These are phyloP conservation scores for Desmophyllum pertusum DNA, from an alignment of 92 coral and sea anemone species.

Conservation along the genomic window DNA sequence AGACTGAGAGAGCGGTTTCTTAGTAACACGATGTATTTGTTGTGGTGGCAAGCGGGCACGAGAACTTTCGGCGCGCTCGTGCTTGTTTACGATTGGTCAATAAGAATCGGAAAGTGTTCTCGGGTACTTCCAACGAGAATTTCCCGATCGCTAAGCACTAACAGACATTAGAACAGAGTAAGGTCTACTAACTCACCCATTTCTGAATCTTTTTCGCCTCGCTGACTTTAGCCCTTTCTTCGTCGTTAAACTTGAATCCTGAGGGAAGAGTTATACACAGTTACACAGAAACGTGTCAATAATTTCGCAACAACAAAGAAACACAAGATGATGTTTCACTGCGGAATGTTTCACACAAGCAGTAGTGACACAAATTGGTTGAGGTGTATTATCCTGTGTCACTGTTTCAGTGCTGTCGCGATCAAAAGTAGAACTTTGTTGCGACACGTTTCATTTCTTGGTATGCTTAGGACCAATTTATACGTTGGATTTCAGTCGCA, in stretches of 20 bases:
- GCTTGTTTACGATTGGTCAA: background rate
- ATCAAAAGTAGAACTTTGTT: too few species aligned
- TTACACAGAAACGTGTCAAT: background rate
- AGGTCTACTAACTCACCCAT: conserved; percentile 98
- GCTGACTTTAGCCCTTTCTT: conserved; percentile 82
- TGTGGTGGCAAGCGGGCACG: background rate
- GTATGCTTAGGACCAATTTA: too few species aligned
- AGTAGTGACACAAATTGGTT: too few species aligned
- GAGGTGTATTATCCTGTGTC: too few species aligned
- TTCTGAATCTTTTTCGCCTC: conserved; percentile 97
- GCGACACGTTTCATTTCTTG: too few species aligned
- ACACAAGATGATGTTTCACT: background rate
- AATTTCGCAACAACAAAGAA: background rate
- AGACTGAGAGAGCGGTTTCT: background rate
- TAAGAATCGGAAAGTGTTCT: background rate
- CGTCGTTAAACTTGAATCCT: conserved; percentile 98
- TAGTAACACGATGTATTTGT: background rate
- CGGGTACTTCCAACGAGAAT: too few species aligned
- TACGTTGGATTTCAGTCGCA: too few species aligned
- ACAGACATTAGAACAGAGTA: too few species aligned
- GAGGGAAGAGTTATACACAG: background rate
- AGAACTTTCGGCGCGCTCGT: background rate
- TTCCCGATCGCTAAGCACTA: too few species aligned
- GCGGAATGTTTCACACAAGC: background rate
- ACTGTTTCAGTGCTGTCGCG: background rate